Evolutionary conservation across 30 jellyfish, hydroid and myxozoan species (phyloP).

Genomic region (Chrysaora quinquecirrha): DNA sequence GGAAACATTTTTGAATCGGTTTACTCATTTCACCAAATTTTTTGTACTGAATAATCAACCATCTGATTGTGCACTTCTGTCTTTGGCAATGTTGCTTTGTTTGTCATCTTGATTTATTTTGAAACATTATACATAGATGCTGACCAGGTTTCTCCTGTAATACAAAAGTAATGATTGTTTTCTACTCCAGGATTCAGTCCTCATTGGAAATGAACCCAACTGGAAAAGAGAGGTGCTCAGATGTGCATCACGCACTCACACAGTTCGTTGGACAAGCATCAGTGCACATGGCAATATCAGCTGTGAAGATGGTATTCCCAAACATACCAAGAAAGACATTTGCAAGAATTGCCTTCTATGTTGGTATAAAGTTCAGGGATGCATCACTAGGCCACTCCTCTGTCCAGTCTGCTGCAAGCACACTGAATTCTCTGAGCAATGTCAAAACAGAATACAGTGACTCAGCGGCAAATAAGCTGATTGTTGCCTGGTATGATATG

Average conservation of each 20-base stretch:
- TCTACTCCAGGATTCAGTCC: slow-evolving; percentile 32
- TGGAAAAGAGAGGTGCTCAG: slow-evolving; percentile 79
- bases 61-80: too few species aligned
- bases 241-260: slow-evolving; percentile 77
- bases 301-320: slow-evolving; percentile 85
- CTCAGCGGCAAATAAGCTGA: slow-evolving; percentile 69
- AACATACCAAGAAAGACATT: slow-evolving; percentile 70
- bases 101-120: too few species aligned
- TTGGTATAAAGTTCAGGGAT: slow-evolving; percentile 71
- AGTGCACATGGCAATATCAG: slow-evolving; percentile 68
- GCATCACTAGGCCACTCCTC: slow-evolving; percentile 47
- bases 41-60: too few species aligned
- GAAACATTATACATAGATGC: too few species aligned
- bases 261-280: slow-evolving; percentile 73
- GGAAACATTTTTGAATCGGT: too few species aligned
- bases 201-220: slow-evolving; percentile 76
- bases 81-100: too few species aligned
- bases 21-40: too few species aligned
- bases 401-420: slow-evolving; percentile 35
- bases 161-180: too few species aligned
- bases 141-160: too few species aligned
- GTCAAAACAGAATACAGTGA: slow-evolving; percentile 67
- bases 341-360: slow-evolving; percentile 74
- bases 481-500: slow-evolving; percentile 48
- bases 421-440: slow-evolving; percentile 50